Conservation (phyloP, 2,888 invertebrate species). For the Synanthedon andrenaeformis region DNA sequence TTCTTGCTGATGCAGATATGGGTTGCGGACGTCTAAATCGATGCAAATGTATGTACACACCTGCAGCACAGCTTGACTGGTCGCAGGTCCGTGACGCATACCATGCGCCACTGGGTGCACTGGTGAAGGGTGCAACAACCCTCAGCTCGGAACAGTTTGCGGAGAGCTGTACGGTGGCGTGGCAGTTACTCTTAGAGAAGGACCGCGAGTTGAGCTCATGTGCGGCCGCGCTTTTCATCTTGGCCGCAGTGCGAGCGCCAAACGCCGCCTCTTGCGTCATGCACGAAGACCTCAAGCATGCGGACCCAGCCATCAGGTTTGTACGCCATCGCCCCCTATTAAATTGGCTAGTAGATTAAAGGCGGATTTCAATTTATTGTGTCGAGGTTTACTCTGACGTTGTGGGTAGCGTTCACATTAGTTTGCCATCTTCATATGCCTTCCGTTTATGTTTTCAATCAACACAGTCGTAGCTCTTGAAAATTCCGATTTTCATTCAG, state of each 20-base stretch:
- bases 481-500: too few relatives aligned
- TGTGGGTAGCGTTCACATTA: too few relatives aligned
- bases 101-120: constrained; percentile 86
- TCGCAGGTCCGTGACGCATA: constrained; percentile 86
- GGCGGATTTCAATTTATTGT: too few relatives aligned
- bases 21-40: too few relatives aligned
- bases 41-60: too few relatives aligned
- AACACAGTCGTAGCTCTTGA: too few relatives aligned
- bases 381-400: too few relatives aligned
- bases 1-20: not conserved
- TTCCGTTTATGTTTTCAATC: too few relatives aligned
- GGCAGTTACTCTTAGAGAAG: constrained; percentile 94
- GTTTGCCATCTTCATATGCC: too few relatives aligned
- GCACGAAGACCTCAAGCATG: constrained; percentile 87
- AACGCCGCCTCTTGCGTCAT: constrained; percentile 90
- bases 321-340: not conserved
- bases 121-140: constrained; percentile 91
- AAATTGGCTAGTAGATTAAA: too few relatives aligned
- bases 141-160: constrained; percentile 88
- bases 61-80: not conserved
- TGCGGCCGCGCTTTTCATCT: constrained; percentile 90
- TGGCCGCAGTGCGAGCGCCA: constrained; percentile 93
- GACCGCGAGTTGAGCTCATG: constrained; percentile 88
- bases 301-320: constrained; percentile 79
- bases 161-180: constrained; percentile 91